These are phyloP conservation scores for Mobula hypostoma DNA, from an alignment of 2,113 vertebrate species.

Conservation along the genomic window DNA sequence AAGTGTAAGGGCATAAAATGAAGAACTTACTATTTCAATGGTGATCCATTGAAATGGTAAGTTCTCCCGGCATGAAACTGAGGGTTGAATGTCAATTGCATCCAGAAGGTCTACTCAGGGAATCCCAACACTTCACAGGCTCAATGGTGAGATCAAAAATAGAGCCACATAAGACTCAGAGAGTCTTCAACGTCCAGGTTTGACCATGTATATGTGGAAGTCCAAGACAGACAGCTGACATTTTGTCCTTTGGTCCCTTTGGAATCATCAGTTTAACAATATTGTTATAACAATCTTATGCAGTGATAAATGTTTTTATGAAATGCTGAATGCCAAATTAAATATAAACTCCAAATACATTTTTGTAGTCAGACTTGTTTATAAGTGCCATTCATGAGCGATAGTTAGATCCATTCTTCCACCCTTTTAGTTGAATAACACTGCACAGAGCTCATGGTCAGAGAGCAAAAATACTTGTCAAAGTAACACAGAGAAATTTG, in stretches of 20 bases:
- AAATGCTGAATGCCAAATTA: neutral
- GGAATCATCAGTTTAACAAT: neutral
- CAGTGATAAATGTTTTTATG: neutral
- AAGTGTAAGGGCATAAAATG: too few relatives aligned
- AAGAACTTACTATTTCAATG: too few relatives aligned
- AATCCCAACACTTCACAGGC: too few relatives aligned
- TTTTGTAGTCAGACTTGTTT: neutral
- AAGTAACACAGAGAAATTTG: neutral
- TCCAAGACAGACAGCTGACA: neutral
- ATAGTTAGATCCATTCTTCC: neutral
- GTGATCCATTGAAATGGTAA: too few relatives aligned
- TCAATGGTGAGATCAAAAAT: too few relatives aligned
- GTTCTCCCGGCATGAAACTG: too few relatives aligned
- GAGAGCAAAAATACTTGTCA: neutral
- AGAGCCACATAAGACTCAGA: too few relatives aligned
- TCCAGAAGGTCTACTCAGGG: too few relatives aligned
- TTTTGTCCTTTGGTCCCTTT: neutral
- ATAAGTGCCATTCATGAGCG: neutral
- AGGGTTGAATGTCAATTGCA: too few relatives aligned
- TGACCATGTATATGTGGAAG: too few relatives aligned
- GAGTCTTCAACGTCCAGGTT: too few relatives aligned
- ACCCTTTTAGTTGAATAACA: neutral
- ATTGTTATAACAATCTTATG: neutral
- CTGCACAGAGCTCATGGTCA: neutral
- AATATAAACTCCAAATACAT: neutral